These are phyloP conservation scores for Bombyx mori DNA, from an alignment of 1,140 invertebrate species.

Conservation along the genomic window DNA sequence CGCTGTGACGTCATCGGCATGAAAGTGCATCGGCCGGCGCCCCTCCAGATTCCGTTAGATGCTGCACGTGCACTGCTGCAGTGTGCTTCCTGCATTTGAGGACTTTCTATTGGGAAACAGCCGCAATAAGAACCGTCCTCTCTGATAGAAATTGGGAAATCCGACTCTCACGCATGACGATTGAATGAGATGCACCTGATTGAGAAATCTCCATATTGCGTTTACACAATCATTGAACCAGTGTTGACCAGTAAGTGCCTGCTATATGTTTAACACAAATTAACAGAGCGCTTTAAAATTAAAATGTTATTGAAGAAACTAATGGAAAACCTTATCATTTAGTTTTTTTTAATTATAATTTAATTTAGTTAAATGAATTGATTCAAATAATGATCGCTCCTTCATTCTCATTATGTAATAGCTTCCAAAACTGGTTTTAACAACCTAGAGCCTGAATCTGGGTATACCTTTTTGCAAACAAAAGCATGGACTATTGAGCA, in stretches of 20 bases:
- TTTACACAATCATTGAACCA: slow-evolving; percentile 39
- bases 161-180: slow-evolving; percentile 46
- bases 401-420: too few species aligned
- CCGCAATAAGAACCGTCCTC: slow-evolving; percentile 34
- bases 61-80: slow-evolving; percentile 48
- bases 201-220: slow-evolving; percentile 49
- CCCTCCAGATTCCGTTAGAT: slow-evolving; percentile 24
- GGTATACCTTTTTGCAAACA: too few species aligned
- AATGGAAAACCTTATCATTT: too few species aligned
- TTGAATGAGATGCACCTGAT: slow-evolving; percentile 58
- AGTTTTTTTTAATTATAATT: not conserved
- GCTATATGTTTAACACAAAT: not conserved
- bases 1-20: slow-evolving; percentile 57
- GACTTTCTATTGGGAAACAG: slow-evolving; percentile 68
- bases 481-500: too few species aligned
- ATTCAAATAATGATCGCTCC: not conserved
- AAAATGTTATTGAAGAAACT: too few species aligned
- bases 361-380: not conserved
- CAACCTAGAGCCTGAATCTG: too few species aligned
- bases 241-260: not conserved
- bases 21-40: slow-evolving; percentile 65
- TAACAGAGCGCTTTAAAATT: not conserved
- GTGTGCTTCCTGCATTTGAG: slow-evolving; percentile 58
- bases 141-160: slow-evolving; percentile 49
- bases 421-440: too few species aligned